phyloP scores from a whole-genome alignment of 2,797 vertebrate species.

The Uromys caudimaculatus region DNA sequence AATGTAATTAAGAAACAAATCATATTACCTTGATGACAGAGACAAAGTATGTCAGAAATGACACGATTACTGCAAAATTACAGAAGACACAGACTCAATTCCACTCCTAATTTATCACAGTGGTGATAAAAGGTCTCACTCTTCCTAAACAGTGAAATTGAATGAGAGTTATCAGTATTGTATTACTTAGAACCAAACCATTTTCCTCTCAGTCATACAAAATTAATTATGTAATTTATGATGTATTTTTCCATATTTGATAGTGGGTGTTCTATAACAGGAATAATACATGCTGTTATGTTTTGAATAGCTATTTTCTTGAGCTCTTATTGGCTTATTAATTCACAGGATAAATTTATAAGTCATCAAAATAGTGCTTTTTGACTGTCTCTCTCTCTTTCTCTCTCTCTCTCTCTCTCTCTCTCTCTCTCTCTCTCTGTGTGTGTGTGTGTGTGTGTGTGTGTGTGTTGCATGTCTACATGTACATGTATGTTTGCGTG shows the following conservation, averaged over 20 bases:
- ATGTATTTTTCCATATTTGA: conserved; percentile 27
- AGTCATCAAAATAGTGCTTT: neutral
- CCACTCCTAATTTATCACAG: conserved; percentile 70
- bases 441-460: neutral
- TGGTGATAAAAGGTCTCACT: conserved; percentile 67
- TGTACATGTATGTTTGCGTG: neutral
- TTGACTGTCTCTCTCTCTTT: no score
- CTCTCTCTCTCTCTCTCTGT: no score
- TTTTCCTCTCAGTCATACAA: conserved; percentile 55
- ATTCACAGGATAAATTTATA: neutral
- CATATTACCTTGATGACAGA: conserved; percentile 75
- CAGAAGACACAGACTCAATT: conserved; percentile 63
- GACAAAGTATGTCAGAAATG: conserved; percentile 76
- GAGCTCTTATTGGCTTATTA: conserved; percentile 37
- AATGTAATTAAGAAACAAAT: conserved; percentile 79
- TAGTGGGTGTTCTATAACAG: neutral
- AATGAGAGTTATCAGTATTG: conserved; percentile 34
- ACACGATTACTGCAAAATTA: conserved; percentile 68
- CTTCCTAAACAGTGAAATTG: conserved; percentile 32
- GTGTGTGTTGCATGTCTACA: neutral
- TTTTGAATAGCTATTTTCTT: conserved; percentile 43
- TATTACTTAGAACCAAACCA: conserved; percentile 57
- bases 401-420: no score
- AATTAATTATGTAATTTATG: conserved; percentile 62
- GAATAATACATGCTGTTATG: neutral